These are phyloP conservation scores for Rhynchomys soricoides DNA, from an alignment of 2,113 vertebrate genomes.

Conservation along the genomic window DNA sequence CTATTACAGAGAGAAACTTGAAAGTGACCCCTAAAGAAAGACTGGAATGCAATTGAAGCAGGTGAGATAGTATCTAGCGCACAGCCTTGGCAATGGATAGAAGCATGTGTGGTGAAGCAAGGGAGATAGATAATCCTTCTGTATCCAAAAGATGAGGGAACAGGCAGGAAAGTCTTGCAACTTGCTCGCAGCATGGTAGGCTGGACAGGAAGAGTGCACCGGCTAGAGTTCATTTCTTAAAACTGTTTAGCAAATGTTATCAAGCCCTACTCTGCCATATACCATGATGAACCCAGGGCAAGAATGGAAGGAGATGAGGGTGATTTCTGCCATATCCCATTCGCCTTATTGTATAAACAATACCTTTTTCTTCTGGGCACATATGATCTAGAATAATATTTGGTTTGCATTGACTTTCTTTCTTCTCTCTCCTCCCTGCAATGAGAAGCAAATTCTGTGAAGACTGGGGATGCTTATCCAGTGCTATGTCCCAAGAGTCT, in stretches of 20 bases:
- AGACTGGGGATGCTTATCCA: not conserved
- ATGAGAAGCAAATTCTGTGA: not conserved
- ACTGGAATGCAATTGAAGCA: not conserved
- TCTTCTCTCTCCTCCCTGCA: not conserved
- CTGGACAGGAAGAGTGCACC: not conserved
- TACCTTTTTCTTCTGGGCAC: not conserved
- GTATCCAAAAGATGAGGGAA: not conserved
- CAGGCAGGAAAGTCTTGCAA: too few species aligned
- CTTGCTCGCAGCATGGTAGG: not conserved
- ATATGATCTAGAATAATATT: not conserved
- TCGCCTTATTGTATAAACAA: not conserved
- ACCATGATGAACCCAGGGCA: not conserved
- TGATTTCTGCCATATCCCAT: too few species aligned
- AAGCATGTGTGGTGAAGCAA: not conserved
- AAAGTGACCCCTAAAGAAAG: not conserved
- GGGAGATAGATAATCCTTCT: not conserved
- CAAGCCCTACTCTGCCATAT: not conserved
- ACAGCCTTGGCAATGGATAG: not conserved
- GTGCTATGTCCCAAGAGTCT: not conserved
- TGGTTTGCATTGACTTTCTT: not conserved
- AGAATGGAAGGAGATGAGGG: not conserved
- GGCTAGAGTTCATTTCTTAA: not conserved
- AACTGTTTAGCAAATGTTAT: not conserved
- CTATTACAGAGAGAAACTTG: not conserved
- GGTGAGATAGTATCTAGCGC: not conserved